Conservation (phyloP, 2,888 invertebrate genomes). For the Tuta absoluta region DNA sequence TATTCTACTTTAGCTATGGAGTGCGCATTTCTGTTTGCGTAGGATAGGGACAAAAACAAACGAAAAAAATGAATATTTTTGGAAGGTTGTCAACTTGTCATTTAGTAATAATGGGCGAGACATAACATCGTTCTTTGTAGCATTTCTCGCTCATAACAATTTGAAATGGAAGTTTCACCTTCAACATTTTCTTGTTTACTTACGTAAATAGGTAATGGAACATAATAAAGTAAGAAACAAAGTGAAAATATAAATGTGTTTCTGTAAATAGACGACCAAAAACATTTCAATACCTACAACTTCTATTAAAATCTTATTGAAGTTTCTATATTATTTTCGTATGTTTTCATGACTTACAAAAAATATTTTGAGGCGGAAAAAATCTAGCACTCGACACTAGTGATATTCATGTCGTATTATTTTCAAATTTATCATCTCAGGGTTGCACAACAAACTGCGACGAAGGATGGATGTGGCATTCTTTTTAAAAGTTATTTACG, state of each 20-base stretch:
- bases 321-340: not conserved
- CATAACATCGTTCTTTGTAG: slow-evolving; percentile 7
- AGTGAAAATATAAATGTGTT: not conserved
- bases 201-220: not conserved
- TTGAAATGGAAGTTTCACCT: slow-evolving; percentile 12
- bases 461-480: not conserved
- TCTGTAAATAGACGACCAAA: not conserved
- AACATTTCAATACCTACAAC: too few relatives aligned
- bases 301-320: too few relatives aligned
- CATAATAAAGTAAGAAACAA: not conserved
- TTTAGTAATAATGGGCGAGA: slow-evolving; percentile 16
- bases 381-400: not conserved
- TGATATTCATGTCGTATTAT: slow-evolving; percentile 23
- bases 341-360: not conserved
- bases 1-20: slow-evolving; percentile 39
- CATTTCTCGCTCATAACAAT: slow-evolving; percentile 4
- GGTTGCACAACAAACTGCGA: not conserved
- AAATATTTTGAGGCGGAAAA: not conserved
- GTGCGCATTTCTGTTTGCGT: slow-evolving; percentile 42
- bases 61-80: slow-evolving; percentile 46
- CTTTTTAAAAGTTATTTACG: not conserved
- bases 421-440: slow-evolving; percentile 18
- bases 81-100: slow-evolving; percentile 55
- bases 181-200: slow-evolving; percentile 2
- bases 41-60: slow-evolving; percentile 42